Percentiles rank a stretch among this genome's conserved stretches.
phyloP scores from a whole-genome alignment of 2,888 invertebrate genomes.

The Cheilosia pagana region DNA sequence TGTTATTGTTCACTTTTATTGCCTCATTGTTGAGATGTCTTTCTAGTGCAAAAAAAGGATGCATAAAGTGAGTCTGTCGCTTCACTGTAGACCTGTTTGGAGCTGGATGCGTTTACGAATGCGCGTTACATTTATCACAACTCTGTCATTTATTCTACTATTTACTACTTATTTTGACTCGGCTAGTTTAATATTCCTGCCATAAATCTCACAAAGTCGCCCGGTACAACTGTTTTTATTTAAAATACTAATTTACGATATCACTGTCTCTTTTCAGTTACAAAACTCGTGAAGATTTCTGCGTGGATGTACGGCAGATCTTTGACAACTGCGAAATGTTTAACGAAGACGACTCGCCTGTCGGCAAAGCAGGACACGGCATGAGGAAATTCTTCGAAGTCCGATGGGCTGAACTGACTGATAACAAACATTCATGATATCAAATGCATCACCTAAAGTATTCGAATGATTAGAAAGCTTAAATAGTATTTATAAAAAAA shows the following conservation, averaged over 20 bases:
- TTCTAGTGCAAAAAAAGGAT: too few species aligned
- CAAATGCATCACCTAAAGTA: conserved; percentile 79
- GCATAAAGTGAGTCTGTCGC: too few species aligned
- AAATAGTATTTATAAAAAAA: conserved; percentile 73
- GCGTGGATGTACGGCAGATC: conserved; percentile 95
- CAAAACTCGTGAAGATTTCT: conserved; percentile 96
- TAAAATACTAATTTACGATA: neutral
- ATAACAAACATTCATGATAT: conserved; percentile 83
- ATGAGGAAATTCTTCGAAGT: conserved; percentile 96
- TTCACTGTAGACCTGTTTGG: too few species aligned
- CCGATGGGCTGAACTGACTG: conserved; percentile 90
- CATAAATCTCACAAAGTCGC: too few species aligned
- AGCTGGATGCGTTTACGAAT: too few species aligned
- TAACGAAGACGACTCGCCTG: conserved; percentile 99
- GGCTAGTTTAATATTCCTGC: too few species aligned
- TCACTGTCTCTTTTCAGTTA: conserved; percentile 86
- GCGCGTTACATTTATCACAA: too few species aligned
- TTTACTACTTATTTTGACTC: too few species aligned
- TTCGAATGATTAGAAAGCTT: conserved; percentile 76
- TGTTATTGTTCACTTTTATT: too few species aligned
- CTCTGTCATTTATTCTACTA: too few species aligned
- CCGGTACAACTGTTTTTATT: neutral
- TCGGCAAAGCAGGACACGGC: conserved; percentile 97
- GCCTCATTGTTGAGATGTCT: too few species aligned
- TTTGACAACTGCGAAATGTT: conserved; percentile 99